These are phyloP conservation scores for Erannis defoliaria DNA, from an alignment of 2,888 invertebrate genomes.

Conservation along the genomic window DNA sequence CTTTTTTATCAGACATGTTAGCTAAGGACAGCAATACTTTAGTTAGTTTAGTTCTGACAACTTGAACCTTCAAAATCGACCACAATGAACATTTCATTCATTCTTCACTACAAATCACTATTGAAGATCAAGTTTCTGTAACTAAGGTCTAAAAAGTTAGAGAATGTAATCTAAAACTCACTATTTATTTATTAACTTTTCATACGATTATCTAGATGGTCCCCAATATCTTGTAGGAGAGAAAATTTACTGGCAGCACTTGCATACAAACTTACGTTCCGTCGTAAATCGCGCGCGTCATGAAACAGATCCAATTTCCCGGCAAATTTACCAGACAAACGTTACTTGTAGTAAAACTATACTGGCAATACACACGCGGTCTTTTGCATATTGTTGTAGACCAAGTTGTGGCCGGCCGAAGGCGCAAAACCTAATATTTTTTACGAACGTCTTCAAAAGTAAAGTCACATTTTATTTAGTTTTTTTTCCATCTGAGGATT, in stretches of 20 bases:
- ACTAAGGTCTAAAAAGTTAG: too few relatives aligned
- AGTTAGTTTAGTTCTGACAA: too few relatives aligned
- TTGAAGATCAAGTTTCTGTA: too few relatives aligned
- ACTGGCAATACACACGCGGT: conserved; percentile 5
- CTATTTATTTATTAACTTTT: background rate
- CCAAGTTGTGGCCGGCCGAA: background rate
- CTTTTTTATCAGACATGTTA: too few relatives aligned
- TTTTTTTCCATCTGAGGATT: too few relatives aligned
- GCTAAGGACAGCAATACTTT: too few relatives aligned
- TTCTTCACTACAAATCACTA: too few relatives aligned
- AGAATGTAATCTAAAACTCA: background rate
- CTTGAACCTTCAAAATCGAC: too few relatives aligned
- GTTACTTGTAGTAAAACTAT: conserved; percentile 31
- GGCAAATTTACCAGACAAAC: conserved; percentile 22
- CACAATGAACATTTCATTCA: too few relatives aligned
- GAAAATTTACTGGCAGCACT: conserved; percentile 26
- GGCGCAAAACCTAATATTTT: background rate
- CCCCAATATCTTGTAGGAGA: conserved; percentile 18
- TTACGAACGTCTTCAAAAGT: too few relatives aligned
- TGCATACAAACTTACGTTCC: conserved; percentile 30
- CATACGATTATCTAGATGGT: background rate
- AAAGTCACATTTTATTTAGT: too few relatives aligned
- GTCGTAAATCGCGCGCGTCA: conserved; percentile 34
- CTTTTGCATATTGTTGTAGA: conserved; percentile 2
- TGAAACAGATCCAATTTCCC: conserved; percentile 35